Evolutionary conservation across 1,140 invertebrate genomes (phyloP), one percentile per base, ranked within the genome.

Genomic region (Diorhabda sublineata): DNA sequence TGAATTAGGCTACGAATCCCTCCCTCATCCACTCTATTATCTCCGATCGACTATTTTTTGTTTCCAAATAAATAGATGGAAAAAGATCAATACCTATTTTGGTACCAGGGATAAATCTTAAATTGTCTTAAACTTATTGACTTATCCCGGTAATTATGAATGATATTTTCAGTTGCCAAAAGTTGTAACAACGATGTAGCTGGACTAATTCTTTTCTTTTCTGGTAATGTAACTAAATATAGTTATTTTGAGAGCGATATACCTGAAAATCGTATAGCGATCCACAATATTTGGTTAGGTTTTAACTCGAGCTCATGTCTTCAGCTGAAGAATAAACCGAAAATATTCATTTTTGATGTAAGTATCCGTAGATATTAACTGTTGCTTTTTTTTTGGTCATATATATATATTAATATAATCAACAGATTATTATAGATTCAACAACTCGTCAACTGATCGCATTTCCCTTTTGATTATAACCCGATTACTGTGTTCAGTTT

Each of bases 341-440:
- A 79, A 71, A 76, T 78, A 60, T 79, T 79, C 45, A 72, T 78
- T 11, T 79, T 78, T 68, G 71, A 76, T 67, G 76, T 78, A 71
- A 63, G 56, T 59, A 2, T 9, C 3, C 6, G 41, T 57, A 56
- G 4, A 42, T 8, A n/a, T 64, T n/a, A 60, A 7, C 45, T 60
- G 11, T 11, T 60, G 42, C 8, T 60, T 26, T 60, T 60, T 6
- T 42, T 26, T 42, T 9, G 26, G 26, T 26, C 26, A 26, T 26
- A 26, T 26, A 26, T 26, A 26, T 26, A 26, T 26, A 26, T 26
- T 26, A 26, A 26, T 26, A 26, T 26, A 26, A 26, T 26, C 26
- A 26, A 26, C 26, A 26, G 26, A 26, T 26, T 26, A 26, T 26
- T 26, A 26, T 26, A 26, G 26, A 26, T 26, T 26, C 26, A 26